A percentile compares a stretch with the other conserved stretches of the same genome.
These are phyloP conservation scores for Brachystomella parvula DNA, from an alignment of 1,140 invertebrate species.

Conservation along the genomic window DNA sequence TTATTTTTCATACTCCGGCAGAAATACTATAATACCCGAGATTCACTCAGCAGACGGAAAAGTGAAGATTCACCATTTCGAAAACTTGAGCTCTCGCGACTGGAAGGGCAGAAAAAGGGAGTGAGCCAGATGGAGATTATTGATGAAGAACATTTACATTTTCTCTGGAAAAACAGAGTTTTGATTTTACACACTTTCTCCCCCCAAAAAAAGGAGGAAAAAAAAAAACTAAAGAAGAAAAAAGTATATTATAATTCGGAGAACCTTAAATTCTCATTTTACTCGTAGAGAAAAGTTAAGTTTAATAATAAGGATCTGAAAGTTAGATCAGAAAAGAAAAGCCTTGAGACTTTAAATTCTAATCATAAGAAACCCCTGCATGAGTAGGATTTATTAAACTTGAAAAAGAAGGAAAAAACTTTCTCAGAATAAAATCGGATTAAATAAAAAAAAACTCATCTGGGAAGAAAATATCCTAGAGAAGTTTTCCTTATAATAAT, in stretches of 20 bases:
- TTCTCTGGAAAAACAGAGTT: background rate
- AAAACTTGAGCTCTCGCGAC: background rate
- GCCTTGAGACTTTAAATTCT: no score
- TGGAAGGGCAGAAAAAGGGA: background rate
- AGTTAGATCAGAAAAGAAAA: background rate
- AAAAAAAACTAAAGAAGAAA: background rate
- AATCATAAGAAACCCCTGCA: background rate
- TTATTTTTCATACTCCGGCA: no score
- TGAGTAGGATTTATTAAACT: background rate
- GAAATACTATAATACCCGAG: no score
- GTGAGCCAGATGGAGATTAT: slow-evolving; percentile 9
- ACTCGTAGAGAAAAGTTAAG: background rate
- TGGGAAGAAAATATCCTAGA: no score
- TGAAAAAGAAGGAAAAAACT: background rate
- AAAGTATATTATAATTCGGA: background rate
- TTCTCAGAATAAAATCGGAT: background rate
- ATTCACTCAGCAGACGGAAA: no score
- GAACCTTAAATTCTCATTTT: background rate
- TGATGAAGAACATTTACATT: slow-evolving; percentile 4
- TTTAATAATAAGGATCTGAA: background rate
- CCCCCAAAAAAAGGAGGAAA: background rate
- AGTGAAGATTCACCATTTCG: no score
- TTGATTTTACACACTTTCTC: background rate
- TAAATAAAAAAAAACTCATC: background rate
- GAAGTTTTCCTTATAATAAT: no score